Conservation (phyloP, 1,140 invertebrate species). For the Temnothorax nylanderi region DNA sequence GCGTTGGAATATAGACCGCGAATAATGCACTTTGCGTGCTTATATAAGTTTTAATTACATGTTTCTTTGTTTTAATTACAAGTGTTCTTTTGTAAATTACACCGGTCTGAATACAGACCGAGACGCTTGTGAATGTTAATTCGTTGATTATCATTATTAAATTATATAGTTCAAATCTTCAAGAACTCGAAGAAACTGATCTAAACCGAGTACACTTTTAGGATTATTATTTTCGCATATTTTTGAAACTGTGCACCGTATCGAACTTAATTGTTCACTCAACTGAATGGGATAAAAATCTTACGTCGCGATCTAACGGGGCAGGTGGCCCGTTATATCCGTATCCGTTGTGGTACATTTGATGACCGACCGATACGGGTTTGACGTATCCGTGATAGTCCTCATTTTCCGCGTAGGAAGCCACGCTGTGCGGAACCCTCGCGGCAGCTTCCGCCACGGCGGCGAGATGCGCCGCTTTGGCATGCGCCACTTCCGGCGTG, state of each 20-base stretch:
- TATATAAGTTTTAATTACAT: too few relatives aligned
- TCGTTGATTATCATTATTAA: not conserved
- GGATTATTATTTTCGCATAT: not conserved
- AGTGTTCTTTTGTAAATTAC: too few relatives aligned
- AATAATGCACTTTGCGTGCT: too few relatives aligned
- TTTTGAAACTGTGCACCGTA: not conserved
- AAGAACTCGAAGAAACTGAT: not conserved
- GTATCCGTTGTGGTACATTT: slow-evolving; percentile 66
- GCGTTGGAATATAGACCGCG: too few relatives aligned
- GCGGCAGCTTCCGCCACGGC: slow-evolving; percentile 76
- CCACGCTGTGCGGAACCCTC: not conserved
- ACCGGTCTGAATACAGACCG: too few relatives aligned
- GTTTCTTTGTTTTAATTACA: too few relatives aligned
- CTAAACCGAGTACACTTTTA: not conserved
- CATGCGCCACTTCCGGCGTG: slow-evolving; percentile 87
- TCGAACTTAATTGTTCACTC: not conserved
- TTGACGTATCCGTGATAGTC: slow-evolving; percentile 77
- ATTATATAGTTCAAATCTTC: not conserved
- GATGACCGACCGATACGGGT: slow-evolving; percentile 68
- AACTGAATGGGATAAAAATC: not conserved
- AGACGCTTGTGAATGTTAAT: too few relatives aligned
- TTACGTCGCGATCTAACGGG: slow-evolving; percentile 73
- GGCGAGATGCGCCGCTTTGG: slow-evolving; percentile 86
- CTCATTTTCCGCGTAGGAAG: not conserved
- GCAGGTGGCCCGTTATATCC: slow-evolving; percentile 72